These are phyloP conservation scores for Cacoxenus indagator DNA, from an alignment of 2,888 invertebrate genomes.

Conservation along the genomic window DNA sequence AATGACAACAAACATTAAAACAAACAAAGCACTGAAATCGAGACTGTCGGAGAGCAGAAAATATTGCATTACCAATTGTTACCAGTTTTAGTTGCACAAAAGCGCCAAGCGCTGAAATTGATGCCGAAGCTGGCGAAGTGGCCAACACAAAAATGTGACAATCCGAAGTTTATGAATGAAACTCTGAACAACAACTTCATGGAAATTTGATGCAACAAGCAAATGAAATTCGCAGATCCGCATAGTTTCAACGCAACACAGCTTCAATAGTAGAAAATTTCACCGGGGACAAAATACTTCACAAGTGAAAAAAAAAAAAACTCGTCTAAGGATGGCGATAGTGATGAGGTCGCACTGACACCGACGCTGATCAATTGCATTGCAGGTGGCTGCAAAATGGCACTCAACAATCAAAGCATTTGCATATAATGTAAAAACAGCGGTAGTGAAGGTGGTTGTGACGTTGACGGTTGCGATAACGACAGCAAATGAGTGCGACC, in stretches of 20 bases:
- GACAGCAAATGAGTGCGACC: conserved; percentile 51
- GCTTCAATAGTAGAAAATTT: too few relatives aligned
- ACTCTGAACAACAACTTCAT: not conserved
- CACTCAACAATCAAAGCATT: conserved; percentile 5
- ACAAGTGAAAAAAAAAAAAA: too few relatives aligned
- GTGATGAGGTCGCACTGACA: not conserved
- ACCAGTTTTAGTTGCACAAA: not conserved
- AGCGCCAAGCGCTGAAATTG: not conserved
- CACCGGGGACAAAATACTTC: too few relatives aligned
- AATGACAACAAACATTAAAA: not conserved
- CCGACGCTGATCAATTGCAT: too few relatives aligned
- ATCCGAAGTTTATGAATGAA: not conserved
- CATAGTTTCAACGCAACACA: not conserved
- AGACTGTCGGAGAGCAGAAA: not conserved
- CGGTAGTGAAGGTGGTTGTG: not conserved
- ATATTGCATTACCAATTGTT: not conserved
- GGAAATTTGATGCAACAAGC: not conserved
- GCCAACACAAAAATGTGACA: not conserved
- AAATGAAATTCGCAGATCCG: not conserved
- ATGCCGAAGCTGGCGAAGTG: not conserved
- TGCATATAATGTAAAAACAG: not conserved
- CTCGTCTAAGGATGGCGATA: too few relatives aligned
- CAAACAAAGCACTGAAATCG: not conserved
- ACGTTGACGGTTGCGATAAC: too few relatives aligned
- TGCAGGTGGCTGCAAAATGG: conserved; percentile 1